Base-by-base conservation (phyloP, 2,113 vertebrate genomes). In the Urocynchramus pylzowi region DNA sequence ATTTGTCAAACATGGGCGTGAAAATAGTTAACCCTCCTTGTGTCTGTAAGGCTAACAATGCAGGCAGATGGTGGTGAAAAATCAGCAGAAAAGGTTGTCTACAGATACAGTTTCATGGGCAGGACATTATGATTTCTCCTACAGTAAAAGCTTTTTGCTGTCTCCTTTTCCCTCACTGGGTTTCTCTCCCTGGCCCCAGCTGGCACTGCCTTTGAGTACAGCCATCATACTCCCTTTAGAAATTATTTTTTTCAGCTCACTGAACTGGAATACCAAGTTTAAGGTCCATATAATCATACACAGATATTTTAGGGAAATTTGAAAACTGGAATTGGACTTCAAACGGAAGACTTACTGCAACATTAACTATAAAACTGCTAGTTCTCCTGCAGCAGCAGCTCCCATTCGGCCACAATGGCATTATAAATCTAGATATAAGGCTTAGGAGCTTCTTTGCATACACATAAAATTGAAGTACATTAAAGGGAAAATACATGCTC, bases 201-300 rank as follows among this genome's bases (percentile, higher is more conserved):
- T 97, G 91, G 87, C 87, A 91, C 41, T 73, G 71, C 47, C 56
- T 95, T 52, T 86, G 39, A 94, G 60, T 52, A 52, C 71, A 84
- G 67, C 42, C 82, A 90, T 92, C 81, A 93, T 28, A 78, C 50
- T 90, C 74, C 68, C 78, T 83, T 81, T n/a, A 54, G 82, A 92
- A 80, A 94, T 80, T 39, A 67, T 83, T 67, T 96, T 96, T 90
- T 94, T 77, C 90, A 85, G 92, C n/a, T 90, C 87, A 65, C 59
- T 94, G 95, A 94, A 74, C 95, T 89, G 85, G 64, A 95, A 93
- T 86, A 59, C 90, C 75, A 93, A 90, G 65, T 94, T 84, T 86
- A 91, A 95, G 64, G 64, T 64, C 92, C 80, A 89, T 81, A 83
- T 60, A 96, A 83, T 70, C 85, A 86, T 49, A 44, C 2, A 3